Evolutionary conservation across 2,888 invertebrate genomes (phyloP).

Genomic region (Orthonevra nobilis): DNA sequence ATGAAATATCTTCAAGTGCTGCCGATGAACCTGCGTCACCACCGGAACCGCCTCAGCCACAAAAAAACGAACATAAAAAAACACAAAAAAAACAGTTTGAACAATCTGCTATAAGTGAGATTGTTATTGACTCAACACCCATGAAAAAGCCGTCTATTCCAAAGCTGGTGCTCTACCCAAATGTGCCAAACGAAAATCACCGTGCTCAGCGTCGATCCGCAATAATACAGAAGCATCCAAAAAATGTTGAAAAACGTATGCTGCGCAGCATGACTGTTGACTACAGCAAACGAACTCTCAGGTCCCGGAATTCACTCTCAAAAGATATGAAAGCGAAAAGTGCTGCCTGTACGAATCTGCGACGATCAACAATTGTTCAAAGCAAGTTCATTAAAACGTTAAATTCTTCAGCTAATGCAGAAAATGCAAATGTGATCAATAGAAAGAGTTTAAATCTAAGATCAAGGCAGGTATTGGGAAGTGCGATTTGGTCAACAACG

Average conservation of each 20-base stretch:
- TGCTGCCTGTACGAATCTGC: conserved; percentile 27
- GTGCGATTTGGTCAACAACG: conserved; percentile 13
- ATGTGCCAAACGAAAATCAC: conserved; percentile 77
- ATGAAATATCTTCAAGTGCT: conserved; percentile 85
- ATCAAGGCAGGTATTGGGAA: conserved; percentile 44
- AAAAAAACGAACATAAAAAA: conserved; percentile 2
- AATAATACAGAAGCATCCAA: conserved; percentile 41
- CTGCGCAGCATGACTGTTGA: conserved; percentile 77
- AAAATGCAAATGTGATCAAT: conserved; percentile 43
- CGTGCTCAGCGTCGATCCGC: conserved; percentile 14
- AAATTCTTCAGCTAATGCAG: conserved; percentile 20
- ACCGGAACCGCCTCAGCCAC: not conserved
- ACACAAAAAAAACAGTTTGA: conserved; percentile 8
- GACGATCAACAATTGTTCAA: conserved; percentile 36
- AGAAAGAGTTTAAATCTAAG: conserved; percentile 45
- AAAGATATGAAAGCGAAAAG: conserved; percentile 74
- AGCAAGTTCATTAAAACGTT: conserved; percentile 52
- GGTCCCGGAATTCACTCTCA: conserved; percentile 75
- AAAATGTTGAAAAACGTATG: conserved; percentile 75
- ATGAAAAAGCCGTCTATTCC: conserved; percentile 25
- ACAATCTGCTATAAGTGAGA: not conserved
- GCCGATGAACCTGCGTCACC: conserved; percentile 76
- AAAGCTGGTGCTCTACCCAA: conserved; percentile 71
- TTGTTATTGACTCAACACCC: conserved; percentile 18
- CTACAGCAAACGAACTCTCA: conserved; percentile 76